Evolutionary conservation across 2,797 vertebrate genomes (phyloP), one percentile per base, ranked within the genome.

Genomic region (Peromyscus attwateri): DNA sequence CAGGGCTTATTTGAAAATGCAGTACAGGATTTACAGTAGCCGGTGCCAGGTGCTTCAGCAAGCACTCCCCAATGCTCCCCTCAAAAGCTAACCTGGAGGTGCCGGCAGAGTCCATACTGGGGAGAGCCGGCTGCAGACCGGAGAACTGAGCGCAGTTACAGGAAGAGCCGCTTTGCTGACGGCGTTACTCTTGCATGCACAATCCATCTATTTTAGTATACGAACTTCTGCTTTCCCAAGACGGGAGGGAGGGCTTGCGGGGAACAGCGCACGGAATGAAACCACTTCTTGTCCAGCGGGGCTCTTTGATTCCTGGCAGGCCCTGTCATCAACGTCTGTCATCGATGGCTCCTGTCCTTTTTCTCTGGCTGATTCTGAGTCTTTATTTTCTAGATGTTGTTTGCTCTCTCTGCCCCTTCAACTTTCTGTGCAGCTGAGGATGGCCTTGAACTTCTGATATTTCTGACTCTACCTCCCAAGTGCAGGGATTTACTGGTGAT

Each of bases 211-310:
- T 97, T 91, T 37, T 95, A 71, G 89, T 79, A 91, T 34, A 34
- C 46, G 90, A 94, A 97, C 96, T 98, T 98, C 98, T 97, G 96
- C 87, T 97, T 98, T 97, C 96, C 70, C 57, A 8, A 0, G 43
- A 60, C 0, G 11, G 40, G 40, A 40, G 4, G 40, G 40, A 40
- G 4, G 82, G 62, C 52, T 3, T 0, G 0, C 0, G 31, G 75
- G 80, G 19, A 77, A 27, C 57, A n/a, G 46, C 1, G 34, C 5
- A 10, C 6, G 60, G 84, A 94, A 52, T 52, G 81, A 91, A 97
- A 77, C 81, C 10, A 16, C 49, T 25, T 84, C 43, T 73, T n/a
- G 12, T 27, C 49, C 31, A 5, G 2, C 6, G 21, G 29, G 43
- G 40, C 2, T 0, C 1, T 21, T 55, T 21, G 96, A 52, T 19